Percentiles rank a stretch among this genome's conserved stretches.
Conservation (phyloP, 2,888 invertebrate species). For the Nemapogon koenigi region DNA sequence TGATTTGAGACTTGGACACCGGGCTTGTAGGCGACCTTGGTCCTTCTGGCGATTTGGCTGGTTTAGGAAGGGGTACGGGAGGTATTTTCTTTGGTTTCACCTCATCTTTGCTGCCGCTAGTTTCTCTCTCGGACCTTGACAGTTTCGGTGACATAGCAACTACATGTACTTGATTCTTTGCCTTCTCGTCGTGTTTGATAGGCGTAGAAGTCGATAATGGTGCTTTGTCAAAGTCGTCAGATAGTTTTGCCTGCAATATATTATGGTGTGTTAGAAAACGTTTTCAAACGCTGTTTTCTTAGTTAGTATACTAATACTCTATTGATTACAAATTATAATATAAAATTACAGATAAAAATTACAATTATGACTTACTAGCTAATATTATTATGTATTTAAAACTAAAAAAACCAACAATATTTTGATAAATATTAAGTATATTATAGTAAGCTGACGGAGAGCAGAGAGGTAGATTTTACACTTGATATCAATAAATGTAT, state of each 20-base stretch:
- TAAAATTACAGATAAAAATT: too few species aligned
- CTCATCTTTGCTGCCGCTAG: constrained; percentile 7
- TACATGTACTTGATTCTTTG: constrained; percentile 32
- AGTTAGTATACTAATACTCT: too few species aligned
- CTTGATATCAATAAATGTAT: too few species aligned
- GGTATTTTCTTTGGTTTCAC: constrained; percentile 18
- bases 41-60: constrained; percentile 7
- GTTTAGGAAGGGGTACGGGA: constrained; percentile 22
- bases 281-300: too few species aligned
- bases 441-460: too few species aligned
- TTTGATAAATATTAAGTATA: too few species aligned
- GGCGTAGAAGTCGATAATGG: constrained; percentile 51
- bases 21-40: constrained; percentile 16
- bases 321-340: too few species aligned
- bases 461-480: too few species aligned
- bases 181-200: constrained; percentile 27
- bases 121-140: neutral
- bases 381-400: too few species aligned
- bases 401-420: neutral
- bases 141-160: constrained; percentile 50
- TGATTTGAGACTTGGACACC: constrained; percentile 21
- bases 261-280: too few species aligned
- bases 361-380: too few species aligned
- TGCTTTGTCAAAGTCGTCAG: constrained; percentile 24
- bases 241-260: constrained; percentile 24